Evolutionary conservation across 2,113 vertebrate genomes (phyloP), one percentile per base, ranked within the genome.

Genomic region (Mastomys coucha): DNA sequence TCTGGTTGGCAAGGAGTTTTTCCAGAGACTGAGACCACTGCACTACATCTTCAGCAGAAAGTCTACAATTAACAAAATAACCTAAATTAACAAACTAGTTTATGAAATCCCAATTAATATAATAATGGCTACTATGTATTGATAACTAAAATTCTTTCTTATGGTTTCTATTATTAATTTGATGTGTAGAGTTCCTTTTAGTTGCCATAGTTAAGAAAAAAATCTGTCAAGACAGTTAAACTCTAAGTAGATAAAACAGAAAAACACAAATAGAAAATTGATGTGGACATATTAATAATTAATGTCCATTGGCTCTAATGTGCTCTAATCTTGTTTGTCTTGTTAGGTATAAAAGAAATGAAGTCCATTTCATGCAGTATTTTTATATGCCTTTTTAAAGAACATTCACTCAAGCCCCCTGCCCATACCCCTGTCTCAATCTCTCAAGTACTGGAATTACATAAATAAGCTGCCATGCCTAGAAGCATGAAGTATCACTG

Each of bases 11-110:
- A 93, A 99, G 97, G 80, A 99, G 98, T 92, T 98, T 98, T 97
- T 98, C 98, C 96, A 99, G 95, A 91, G 99, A 99, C 58, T 99
- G 98, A 53, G 99, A 99, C 99, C 99, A 99, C 84, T 98, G 98
- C 20, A 96, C 96, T 45, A 99, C 98, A 96, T 99, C 99, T 56
- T 98, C 98, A 95, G 97, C 96, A 96, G 98, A 98, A 95, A 98
- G 98, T 93, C 99, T 99, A 70, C 51, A 58, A 49, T n/a, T 11
- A 82, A 69, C 24, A 97, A 95, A 91, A 69, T 31, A 60, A 67
- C 0, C 91, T 91, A 10, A 96, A 73, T 36, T 81, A 98, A 78
- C 88, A 78, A 97, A 78, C 7, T 0, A 6, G 3, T 22, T 75
- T 53, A 11, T 45, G 7, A n/a, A 69, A 75, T 56, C 36, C 28